Evolutionary conservation across 2,888 invertebrate species (phyloP).

Genomic region (Drosophila prostipennis): DNA sequence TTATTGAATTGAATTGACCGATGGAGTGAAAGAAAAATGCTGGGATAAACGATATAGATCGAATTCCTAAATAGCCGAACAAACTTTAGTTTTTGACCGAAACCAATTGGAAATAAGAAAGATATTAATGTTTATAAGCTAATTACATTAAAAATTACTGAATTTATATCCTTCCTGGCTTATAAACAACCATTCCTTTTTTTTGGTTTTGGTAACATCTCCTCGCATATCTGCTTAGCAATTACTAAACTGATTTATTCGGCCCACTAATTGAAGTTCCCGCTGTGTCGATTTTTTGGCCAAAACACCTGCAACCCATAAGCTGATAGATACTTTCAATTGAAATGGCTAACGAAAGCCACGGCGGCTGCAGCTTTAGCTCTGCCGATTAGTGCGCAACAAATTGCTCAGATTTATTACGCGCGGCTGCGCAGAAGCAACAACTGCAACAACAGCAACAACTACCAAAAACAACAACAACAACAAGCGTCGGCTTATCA

Average conservation of each 20-base stretch:
- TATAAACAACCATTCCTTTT: not conserved
- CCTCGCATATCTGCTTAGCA: constrained; percentile 29
- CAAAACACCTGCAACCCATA: constrained; percentile 71
- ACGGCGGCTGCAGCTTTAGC: constrained; percentile 42
- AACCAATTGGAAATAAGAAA: too few species aligned
- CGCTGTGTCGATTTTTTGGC: constrained; percentile 43
- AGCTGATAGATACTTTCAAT: constrained; percentile 66
- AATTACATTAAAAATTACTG: not conserved
- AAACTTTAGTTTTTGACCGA: too few species aligned
- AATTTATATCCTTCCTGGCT: not conserved
- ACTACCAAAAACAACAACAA: constrained; percentile 5
- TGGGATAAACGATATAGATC: not conserved
- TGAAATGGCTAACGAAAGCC: constrained; percentile 57
- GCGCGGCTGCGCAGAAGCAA: constrained; percentile 46
- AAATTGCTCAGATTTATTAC: constrained; percentile 79
- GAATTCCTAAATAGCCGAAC: not conserved
- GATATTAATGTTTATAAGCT: not conserved
- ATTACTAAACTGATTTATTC: constrained; percentile 62
- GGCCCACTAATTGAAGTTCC: constrained; percentile 56
- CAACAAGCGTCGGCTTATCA: constrained; percentile 36
- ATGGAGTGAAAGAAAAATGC: constrained; percentile 24
- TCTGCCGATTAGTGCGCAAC: constrained; percentile 74
- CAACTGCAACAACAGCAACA: constrained; percentile 18
- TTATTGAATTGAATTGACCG: constrained; percentile 35
- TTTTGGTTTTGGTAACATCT: not conserved